These are phyloP conservation scores for Lamproptera curius DNA, from an alignment of 2,888 invertebrate genomes.

Conservation along the genomic window DNA sequence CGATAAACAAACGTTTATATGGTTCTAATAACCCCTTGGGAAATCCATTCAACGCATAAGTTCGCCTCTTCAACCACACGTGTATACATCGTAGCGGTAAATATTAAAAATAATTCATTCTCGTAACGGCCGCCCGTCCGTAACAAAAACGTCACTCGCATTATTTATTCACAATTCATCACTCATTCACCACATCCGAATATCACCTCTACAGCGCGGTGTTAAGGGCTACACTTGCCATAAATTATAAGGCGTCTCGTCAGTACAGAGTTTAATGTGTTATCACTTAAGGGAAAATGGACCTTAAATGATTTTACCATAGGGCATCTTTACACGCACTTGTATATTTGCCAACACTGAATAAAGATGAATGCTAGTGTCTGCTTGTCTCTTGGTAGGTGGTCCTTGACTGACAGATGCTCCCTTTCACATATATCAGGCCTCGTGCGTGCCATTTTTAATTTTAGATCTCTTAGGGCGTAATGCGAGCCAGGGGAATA, in stretches of 20 bases:
- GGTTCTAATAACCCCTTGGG: no score
- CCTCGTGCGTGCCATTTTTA: slow-evolving; percentile 52
- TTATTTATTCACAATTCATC: slow-evolving; percentile 49
- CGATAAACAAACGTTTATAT: no score
- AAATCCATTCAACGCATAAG: neutral
- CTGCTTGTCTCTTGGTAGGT: slow-evolving; percentile 63
- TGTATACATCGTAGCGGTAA: slow-evolving; percentile 13
- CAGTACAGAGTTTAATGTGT: slow-evolving; percentile 26
- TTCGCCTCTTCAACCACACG: slow-evolving; percentile 8
- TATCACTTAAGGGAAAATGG: slow-evolving; percentile 17
- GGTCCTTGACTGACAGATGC: slow-evolving; percentile 70
- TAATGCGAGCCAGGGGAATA: slow-evolving; percentile 6
- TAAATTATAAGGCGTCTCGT: slow-evolving; percentile 52
- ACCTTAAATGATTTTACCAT: slow-evolving; percentile 22
- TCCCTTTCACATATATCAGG: slow-evolving; percentile 46
- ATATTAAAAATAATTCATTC: slow-evolving; percentile 29
- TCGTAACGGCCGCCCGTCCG: slow-evolving; percentile 33
- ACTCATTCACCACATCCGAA: slow-evolving; percentile 42
- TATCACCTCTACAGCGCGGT: slow-evolving; percentile 42
- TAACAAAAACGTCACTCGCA: slow-evolving; percentile 47
- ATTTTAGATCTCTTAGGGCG: slow-evolving; percentile 40
- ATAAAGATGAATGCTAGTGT: slow-evolving; percentile 71
- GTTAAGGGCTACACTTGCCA: slow-evolving; percentile 45
- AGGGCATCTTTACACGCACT: slow-evolving; percentile 9
- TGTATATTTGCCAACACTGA: slow-evolving; percentile 34